Base-by-base conservation (phyloP, 2,797 vertebrate species). In the Sphaeramia orbicularis region DNA sequence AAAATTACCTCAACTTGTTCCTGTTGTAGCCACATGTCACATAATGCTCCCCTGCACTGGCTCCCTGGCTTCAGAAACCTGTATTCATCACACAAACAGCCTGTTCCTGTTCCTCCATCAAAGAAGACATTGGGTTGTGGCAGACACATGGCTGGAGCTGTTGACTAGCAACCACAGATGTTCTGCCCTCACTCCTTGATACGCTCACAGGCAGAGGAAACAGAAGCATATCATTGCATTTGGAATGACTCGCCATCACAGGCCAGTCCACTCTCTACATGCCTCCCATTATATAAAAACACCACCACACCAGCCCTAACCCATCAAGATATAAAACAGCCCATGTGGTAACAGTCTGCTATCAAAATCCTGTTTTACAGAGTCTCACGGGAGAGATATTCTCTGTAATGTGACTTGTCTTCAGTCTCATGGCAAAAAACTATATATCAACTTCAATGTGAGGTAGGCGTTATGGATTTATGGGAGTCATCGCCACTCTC, bases 101-200 rank as follows among this genome's bases (percentile, higher is more conserved):
- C 68, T 71, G 38, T 43, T 62, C 13, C 10, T 27, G 14, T 15
- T 19, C 10, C 19, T 65, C 35, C 0, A 0, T 50, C 63, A 43
- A 50, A 37, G n/a, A 59, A 55, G 44, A 60, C 14, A 35, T 24
- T 74, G 54, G 65, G 44, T 53, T 50, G 38, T 58, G 40, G 61
- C 45, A 45, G 63, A 38, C 66, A 71, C 66, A 76, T 52, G 56
- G 53, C 67, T 52, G 27, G 35, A 37, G 47, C 70, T 64, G 40
- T 24, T 58, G 50, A 63, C 64, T 53, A 68, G 64, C 52, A 75
- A 63, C 64, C 56, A 53, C 35, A 60, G 58, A 71, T 47, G 47
- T 12, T 52, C 27, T 60, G 32, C 44, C 27, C 27, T 19, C 51
- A 37, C 32, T 15, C 10, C 61, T 32, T 16, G 14, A 51, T 48